A percentile compares a stretch with the other conserved stretches of the same genome.
phyloP scores from a whole-genome alignment of 2,797 vertebrate genomes.

The Sparidentex hasta region DNA sequence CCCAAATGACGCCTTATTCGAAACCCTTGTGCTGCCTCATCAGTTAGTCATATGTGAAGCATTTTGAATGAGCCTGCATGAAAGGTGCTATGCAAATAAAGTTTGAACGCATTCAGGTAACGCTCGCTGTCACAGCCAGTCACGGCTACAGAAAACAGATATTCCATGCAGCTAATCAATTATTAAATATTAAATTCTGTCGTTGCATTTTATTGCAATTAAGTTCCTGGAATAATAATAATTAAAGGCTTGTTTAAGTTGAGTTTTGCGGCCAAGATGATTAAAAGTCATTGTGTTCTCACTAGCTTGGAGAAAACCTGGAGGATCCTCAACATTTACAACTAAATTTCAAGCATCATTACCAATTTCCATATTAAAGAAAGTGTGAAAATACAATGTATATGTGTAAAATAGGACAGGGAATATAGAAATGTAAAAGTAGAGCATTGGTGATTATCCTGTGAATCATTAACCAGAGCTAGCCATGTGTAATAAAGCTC shows the following conservation, averaged over 20 bases:
- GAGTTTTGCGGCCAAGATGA: neutral
- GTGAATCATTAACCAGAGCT: constrained; percentile 61
- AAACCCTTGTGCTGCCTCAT: neutral
- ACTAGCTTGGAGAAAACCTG: neutral
- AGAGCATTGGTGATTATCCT: neutral
- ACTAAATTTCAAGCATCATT: neutral
- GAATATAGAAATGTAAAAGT: neutral
- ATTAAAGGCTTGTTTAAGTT: neutral
- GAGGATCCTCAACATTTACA: neutral
- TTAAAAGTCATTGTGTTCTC: neutral
- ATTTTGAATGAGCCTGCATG: neutral
- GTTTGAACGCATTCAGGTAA: neutral
- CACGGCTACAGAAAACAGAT: neutral
- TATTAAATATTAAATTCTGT: neutral
- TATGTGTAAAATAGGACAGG: neutral
- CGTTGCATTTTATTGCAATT: neutral
- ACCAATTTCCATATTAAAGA: neutral
- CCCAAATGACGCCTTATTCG: neutral
- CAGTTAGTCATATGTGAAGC: neutral
- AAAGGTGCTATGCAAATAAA: neutral
- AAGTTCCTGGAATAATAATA: neutral
- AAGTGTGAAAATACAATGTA: neutral
- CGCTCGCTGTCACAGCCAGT: no score
- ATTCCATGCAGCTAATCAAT: neutral
- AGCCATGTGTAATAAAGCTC: constrained; percentile 31